phyloP scores from a whole-genome alignment of 2,797 vertebrate species.

The Sebastes cheni region DNA sequence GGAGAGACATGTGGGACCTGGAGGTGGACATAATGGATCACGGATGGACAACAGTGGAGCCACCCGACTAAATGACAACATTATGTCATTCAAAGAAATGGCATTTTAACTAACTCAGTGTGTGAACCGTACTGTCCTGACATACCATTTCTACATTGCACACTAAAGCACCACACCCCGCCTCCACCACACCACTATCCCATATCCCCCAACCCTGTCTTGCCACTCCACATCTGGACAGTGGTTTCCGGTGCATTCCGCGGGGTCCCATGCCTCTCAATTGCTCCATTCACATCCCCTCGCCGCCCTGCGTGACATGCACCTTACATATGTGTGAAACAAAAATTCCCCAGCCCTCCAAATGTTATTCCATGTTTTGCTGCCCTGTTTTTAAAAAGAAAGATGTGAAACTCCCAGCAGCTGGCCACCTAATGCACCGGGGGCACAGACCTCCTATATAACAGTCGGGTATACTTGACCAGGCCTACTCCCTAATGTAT shows the following conservation, averaged over 20 bases:
- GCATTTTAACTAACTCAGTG: background rate
- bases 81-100: background rate
- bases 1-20: conserved; percentile 8
- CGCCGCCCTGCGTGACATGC: conserved; percentile 42
- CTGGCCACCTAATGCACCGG: conserved; percentile 40
- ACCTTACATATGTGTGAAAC: conserved; percentile 71
- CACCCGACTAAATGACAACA: background rate
- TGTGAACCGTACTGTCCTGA: background rate
- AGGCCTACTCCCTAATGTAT: conserved; percentile 52
- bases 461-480: conserved; percentile 21
- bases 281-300: conserved; percentile 66
- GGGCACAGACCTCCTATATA: conserved; percentile 33
- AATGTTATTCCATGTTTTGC: conserved; percentile 56
- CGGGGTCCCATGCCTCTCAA: conserved; percentile 53
- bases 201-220: conserved; percentile 64
- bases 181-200: conserved; percentile 61
- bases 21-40: background rate
- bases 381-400: conserved; percentile 37
- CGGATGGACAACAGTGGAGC: background rate
- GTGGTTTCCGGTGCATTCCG: conserved; percentile 68
- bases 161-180: conserved; percentile 27
- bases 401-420: conserved; percentile 55
- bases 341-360: conserved; percentile 28
- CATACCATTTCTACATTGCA: background rate
- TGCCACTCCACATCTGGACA: conserved; percentile 78